Base-by-base conservation (phyloP, 2,797 vertebrate species). In the Anisognathus igniventris region DNA sequence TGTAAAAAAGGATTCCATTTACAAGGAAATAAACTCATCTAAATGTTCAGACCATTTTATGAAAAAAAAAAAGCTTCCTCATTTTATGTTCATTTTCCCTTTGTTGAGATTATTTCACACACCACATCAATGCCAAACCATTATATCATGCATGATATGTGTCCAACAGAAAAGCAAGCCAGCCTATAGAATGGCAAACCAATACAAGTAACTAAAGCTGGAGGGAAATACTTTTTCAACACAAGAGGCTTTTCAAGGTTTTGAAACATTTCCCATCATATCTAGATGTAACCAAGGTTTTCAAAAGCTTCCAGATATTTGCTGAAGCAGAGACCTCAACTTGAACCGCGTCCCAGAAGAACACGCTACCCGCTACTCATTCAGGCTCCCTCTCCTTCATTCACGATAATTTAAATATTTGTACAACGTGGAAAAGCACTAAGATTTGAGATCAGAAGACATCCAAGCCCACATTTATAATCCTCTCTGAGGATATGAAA, bases 301-400 rank as follows among this genome's bases (percentile, higher is more conserved):
- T 92, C 75, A 83, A 83, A 90, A 92, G 61, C 37, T 95, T 93
- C 78, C 94, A 95, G 57, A 85, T 51, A 91, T 31, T 74, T 81
- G 65, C 75, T 88, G 68, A 88, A 88, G 85, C 75, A 88, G 54
- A 96, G 72, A 71, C 53, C 31, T 71, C 67, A 71, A 83, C 65
- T 86, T 89, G 85, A 95, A 74, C 13, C 64, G 12, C 30, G 57
- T 87, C 65, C 81, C 92, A 94, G 78, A 96, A 89, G 92, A 87
- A 76, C 33, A 71, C 2, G 13, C 64, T 90, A 85, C 53, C n/a
- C 1, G 0, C 67, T 87, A 60, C 19, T 80, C 65, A 61, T 77
- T 57, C 66, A 65, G 47, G 47, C 22, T 86, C 35, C 14, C 24
- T 93, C 60, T 61, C 42, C 64, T 67, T 25, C 40, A n/a, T 62